Evolutionary conservation across 2,888 invertebrate species (phyloP).

Genomic region (Amiota communis): DNA sequence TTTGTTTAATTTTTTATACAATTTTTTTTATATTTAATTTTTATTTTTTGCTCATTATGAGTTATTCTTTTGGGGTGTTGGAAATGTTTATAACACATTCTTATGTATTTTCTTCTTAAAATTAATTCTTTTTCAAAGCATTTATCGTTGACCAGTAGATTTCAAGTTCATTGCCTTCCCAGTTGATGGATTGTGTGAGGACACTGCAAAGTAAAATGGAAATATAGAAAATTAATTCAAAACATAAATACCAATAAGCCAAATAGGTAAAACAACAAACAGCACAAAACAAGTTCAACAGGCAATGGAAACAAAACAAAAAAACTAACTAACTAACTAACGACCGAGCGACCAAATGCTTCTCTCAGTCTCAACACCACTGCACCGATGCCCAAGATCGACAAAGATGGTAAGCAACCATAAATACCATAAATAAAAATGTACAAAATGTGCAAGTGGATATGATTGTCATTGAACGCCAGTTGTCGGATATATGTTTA

Average conservation of each 20-base stretch:
- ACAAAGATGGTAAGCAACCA: conserved; percentile 49
- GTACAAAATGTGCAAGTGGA: conserved; percentile 16
- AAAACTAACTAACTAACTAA: conserved; percentile 32
- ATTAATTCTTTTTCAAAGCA: conserved; percentile 42
- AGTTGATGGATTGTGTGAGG: conserved; percentile 73
- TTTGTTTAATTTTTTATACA: too few relatives aligned
- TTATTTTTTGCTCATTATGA: too few relatives aligned
- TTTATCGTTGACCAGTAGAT: conserved; percentile 73
- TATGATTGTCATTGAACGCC: conserved; percentile 19
- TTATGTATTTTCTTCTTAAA: conserved; percentile 15
- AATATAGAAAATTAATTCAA: conserved; percentile 35
- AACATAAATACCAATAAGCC: conserved; percentile 39
- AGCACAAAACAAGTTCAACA: conserved; percentile 8
- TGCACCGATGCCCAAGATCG: conserved; percentile 65
- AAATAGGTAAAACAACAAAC: conserved; percentile 11
- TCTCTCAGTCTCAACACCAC: conserved; percentile 45
- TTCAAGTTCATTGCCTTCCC: conserved; percentile 80
- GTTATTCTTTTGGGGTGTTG: too few relatives aligned
- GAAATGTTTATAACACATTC: too few relatives aligned
- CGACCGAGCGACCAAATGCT: conserved; percentile 47
- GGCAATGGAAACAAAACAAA: conserved; percentile 16
- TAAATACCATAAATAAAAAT: conserved; percentile 33
- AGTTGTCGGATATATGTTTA: conserved; percentile 7
- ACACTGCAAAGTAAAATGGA: conserved; percentile 73
- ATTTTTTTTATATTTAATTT: too few relatives aligned